Conservation (phyloP, 2,113 vertebrate species). For the Corynorhinus townsendii region DNA sequence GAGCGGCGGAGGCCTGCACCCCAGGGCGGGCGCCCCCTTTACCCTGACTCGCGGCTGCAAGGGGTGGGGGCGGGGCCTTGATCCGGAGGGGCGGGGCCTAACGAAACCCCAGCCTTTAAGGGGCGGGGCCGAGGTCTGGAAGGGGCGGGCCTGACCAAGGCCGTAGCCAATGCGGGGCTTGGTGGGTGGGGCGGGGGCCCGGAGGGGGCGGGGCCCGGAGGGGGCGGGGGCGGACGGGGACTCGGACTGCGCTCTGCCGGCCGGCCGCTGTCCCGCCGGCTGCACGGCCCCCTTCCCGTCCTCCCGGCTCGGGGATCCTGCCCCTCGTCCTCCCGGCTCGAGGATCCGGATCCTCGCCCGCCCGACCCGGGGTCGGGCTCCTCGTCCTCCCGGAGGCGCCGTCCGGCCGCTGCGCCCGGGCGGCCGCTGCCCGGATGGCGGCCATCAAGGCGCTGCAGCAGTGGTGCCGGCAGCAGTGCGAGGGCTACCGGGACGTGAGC, state of each 20-base stretch:
- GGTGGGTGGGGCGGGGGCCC: neutral
- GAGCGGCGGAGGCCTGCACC: no score
- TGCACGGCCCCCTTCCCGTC: neutral
- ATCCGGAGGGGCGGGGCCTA: neutral
- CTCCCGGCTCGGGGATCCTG: neutral
- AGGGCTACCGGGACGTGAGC: conserved; percentile 90
- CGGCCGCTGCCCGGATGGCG: conserved; percentile 82
- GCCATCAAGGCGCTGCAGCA: conserved; percentile 92
- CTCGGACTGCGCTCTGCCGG: fast-evolving
- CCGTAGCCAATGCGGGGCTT: neutral
- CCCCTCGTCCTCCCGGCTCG: neutral
- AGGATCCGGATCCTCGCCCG: neutral
- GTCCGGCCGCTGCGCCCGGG: neutral
- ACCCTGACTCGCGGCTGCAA: fast-evolving
- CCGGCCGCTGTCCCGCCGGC: neutral
- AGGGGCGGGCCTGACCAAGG: neutral
- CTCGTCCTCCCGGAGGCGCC: no score
- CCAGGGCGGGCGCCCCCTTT: neutral
- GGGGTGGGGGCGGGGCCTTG: neutral
- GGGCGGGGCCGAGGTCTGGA: neutral
- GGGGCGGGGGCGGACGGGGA: neutral
- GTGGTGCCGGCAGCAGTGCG: conserved; percentile 93
- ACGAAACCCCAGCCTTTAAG: fast-evolving
- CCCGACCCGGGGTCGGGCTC: no score
- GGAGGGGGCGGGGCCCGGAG: neutral